These are phyloP conservation scores for Listronotus bonariensis DNA, from an alignment of 1,140 invertebrate genomes.

Conservation along the genomic window DNA sequence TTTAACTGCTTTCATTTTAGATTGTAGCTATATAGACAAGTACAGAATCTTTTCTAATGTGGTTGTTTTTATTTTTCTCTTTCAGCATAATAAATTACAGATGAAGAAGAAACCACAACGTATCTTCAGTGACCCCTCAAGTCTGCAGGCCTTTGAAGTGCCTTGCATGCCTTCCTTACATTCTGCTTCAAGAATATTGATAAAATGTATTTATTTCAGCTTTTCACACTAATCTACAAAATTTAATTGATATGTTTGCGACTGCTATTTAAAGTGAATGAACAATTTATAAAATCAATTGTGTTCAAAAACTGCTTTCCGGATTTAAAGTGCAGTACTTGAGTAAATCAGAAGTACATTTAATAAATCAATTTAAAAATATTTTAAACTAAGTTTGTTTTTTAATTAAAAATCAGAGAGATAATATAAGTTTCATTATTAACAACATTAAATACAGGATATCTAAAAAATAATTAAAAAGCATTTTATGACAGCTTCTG, in stretches of 20 bases:
- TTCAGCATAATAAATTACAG: conserved; percentile 50
- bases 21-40: conserved; percentile 22
- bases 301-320: no score
- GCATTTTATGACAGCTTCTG: no score
- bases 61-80: conserved; percentile 54
- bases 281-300: no score
- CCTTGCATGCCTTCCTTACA: conserved; percentile 20
- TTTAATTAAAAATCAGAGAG: no score
- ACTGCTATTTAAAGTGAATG: no score
- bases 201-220: conserved; percentile 20
- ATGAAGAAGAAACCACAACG: conserved; percentile 20
- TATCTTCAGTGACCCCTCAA: conserved; percentile 4
- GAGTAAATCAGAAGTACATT: no score
- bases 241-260: conserved; percentile 6
- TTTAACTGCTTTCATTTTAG: conserved; percentile 11
- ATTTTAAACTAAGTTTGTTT: no score
- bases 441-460: no score
- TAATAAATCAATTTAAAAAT: no score
- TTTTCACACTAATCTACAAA: conserved; percentile 18
- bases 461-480: no score
- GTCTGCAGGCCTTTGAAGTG: conserved; percentile 27
- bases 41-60: conserved; percentile 48
- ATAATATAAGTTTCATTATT: no score
- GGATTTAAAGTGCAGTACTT: no score
- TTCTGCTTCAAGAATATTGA: conserved; percentile 16